These are phyloP conservation scores for Nerophis ophidion DNA, from an alignment of 2,113 vertebrate genomes.

Conservation along the genomic window DNA sequence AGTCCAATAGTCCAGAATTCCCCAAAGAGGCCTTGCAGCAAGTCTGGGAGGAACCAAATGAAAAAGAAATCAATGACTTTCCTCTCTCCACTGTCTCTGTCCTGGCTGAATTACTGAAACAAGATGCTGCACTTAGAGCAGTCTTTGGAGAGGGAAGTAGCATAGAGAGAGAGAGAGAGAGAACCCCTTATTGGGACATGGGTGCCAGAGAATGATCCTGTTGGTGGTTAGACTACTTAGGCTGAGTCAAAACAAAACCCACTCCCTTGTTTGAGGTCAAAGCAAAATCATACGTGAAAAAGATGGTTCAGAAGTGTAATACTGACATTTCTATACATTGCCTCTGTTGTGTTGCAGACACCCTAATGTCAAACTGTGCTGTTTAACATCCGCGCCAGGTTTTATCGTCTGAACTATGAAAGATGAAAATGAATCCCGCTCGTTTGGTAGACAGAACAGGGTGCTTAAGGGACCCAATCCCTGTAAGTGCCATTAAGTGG, in stretches of 20 bases:
- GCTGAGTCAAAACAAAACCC: conserved; percentile 50
- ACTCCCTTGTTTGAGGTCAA: conserved; percentile 61
- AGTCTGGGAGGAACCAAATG: conserved; percentile 70
- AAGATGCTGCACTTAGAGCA: conserved; percentile 78
- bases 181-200: conserved; percentile 74
- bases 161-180: conserved; percentile 41
- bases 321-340: conserved; percentile 1
- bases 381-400: conserved; percentile 65
- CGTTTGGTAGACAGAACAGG: conserved; percentile 70
- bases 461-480: conserved; percentile 77
- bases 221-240: conserved; percentile 58
- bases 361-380: conserved; percentile 59
- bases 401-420: conserved; percentile 69
- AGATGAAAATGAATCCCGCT: conserved; percentile 74
- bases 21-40: conserved; percentile 68
- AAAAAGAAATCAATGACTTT: conserved; percentile 72
- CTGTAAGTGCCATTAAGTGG: conserved; percentile 78
- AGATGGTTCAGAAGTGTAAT: conserved; percentile 21
- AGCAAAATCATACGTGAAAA: conserved; percentile 41
- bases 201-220: conserved; percentile 70
- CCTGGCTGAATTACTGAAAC: conserved; percentile 78
- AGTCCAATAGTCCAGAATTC: conserved; percentile 57
- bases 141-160: conserved; percentile 64
- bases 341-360: conserved; percentile 18
- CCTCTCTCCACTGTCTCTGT: conserved; percentile 69